Evolutionary conservation across 92 coral and sea anemone genomes (phyloP), one percentile per base, ranked within the genome.

Genomic region (Porites rus): DNA sequence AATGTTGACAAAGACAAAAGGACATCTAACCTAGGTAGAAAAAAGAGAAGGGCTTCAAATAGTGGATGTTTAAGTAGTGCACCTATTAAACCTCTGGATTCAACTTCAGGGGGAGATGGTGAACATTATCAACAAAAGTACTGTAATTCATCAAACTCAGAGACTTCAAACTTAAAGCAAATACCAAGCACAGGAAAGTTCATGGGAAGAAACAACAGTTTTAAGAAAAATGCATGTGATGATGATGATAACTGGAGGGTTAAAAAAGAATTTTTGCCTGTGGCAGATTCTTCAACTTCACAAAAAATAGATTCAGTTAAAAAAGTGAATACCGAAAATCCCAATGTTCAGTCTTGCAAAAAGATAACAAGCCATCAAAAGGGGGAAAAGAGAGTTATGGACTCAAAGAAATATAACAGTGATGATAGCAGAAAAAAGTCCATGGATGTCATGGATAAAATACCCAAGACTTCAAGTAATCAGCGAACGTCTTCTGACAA

Each of bases 181-280:
- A 65, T 18, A 65, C 14, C 58, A 4, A 79, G 83, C 14, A 56
- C 53, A 56, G 76, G 51, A 59, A 83, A 61, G 60, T 79, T 72
- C 22, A 50, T 46, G 20, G 31, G n/a, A 20, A 72, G 87, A 51
- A 73, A 72, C 73, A n/a, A 24, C 8, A 12, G 17, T 62, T 46
- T 70, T 20, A 82, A 71, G 24, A 82, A 70, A 82, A 3, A 20
- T n/a, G 21, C 51, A 43, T 43, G 72, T 51, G 73, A 83, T 24
- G 25, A 51, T 72, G 79, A 73, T 46, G 77, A 71, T 46, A 83
- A 83, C 68, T 83, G 87, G 87, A 72, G 79, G 19, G 54, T 70
- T 8, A 83, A 83, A 50, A 63, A 51, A 69, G 52, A 61, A 62
- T 19, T 59, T 31, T 3, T 61, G 10, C 22, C 24, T 51, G 65